Conservation (phyloP, 2,113 vertebrate genomes). For the Stercorarius parasiticus region DNA sequence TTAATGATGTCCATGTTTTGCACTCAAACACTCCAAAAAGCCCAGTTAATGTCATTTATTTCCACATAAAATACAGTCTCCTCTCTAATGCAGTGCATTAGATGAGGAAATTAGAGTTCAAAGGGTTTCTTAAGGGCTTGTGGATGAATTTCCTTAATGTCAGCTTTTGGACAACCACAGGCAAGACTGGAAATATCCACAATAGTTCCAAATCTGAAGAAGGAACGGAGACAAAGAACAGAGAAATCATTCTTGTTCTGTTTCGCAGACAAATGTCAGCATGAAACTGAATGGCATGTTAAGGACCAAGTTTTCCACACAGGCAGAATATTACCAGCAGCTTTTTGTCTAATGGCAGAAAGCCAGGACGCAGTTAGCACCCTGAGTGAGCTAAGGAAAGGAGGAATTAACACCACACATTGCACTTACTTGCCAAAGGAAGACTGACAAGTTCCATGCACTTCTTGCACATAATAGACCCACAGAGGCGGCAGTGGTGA, state of each 20-base stretch:
- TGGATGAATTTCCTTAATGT: background rate
- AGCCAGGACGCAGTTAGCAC: background rate
- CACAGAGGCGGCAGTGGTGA: conserved; percentile 97
- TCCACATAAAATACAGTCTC: background rate
- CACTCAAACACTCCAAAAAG: background rate
- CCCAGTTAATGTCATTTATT: background rate
- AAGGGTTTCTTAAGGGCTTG: background rate
- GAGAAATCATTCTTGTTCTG: background rate
- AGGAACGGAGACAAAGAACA: background rate
- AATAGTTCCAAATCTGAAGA: background rate
- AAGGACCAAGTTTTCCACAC: background rate
- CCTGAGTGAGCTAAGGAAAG: background rate
- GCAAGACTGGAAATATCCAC: background rate
- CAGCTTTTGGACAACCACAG: background rate
- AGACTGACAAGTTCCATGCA: conserved; percentile 91
- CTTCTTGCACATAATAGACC: conserved; percentile 96
- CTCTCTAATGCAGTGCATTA: background rate
- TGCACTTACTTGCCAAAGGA: conserved; percentile 86
- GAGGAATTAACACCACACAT: background rate
- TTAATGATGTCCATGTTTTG: background rate
- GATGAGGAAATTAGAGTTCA: background rate
- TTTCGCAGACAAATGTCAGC: background rate
- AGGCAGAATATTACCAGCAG: background rate
- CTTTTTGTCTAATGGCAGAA: background rate
- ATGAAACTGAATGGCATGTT: background rate